These are phyloP conservation scores for Glaucopsyche alexis DNA, from an alignment of 2,888 invertebrate species.

Conservation along the genomic window DNA sequence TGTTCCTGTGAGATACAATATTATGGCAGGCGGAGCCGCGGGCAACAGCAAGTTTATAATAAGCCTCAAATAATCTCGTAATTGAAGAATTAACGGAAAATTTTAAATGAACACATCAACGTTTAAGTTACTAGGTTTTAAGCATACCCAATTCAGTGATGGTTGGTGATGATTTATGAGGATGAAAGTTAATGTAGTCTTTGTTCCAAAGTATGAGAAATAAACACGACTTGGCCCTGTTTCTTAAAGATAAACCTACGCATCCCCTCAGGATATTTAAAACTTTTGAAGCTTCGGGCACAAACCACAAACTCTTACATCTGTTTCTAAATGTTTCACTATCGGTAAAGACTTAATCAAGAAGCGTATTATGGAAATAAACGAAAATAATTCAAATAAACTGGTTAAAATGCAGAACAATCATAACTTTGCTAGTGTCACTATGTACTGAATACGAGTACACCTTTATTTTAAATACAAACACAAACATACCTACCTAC, in stretches of 20 bases:
- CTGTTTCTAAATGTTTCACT: background rate
- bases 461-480: too few species aligned
- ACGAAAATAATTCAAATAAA: background rate
- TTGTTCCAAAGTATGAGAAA: constrained; percentile 12
- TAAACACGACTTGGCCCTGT: constrained; percentile 13
- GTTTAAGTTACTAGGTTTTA: too few species aligned
- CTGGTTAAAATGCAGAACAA: too few species aligned
- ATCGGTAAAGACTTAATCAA: background rate
- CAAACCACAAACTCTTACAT: background rate
- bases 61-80: too few species aligned
- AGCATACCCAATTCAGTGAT: background rate
- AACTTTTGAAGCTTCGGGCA: background rate
- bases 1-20: too few species aligned
- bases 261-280: constrained; percentile 14
- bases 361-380: background rate
- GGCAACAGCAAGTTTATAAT: too few species aligned
- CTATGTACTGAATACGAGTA: too few species aligned
- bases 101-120: too few species aligned
- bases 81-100: too few species aligned
- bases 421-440: too few species aligned
- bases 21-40: too few species aligned
- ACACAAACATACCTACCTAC: too few species aligned
- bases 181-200: constrained; percentile 24
- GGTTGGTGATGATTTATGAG: constrained; percentile 31
- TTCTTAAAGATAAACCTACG: constrained; percentile 6